Percentiles rank a stretch among this genome's conserved stretches.
Conservation (phyloP, 1,140 invertebrate species). For the Listronotus bonariensis region DNA sequence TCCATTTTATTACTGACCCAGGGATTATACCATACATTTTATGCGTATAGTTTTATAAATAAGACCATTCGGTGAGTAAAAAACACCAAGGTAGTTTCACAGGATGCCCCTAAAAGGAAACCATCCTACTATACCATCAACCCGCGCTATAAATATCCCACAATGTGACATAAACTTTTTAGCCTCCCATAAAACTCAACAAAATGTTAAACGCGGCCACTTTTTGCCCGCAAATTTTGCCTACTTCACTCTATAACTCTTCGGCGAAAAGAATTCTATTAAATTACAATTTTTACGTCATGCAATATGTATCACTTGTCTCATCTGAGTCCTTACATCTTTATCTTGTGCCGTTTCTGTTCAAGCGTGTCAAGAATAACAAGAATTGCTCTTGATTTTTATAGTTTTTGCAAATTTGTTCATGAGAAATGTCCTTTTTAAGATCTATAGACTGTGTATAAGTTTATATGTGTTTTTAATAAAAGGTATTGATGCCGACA, state of each 20-base stretch:
- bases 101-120: no score
- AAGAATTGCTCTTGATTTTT: slow-evolving; percentile 15
- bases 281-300: slow-evolving; percentile 30
- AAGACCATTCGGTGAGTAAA: no score
- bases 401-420: slow-evolving; percentile 23
- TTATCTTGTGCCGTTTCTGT: slow-evolving; percentile 19
- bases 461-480: slow-evolving; percentile 21
- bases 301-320: slow-evolving; percentile 31
- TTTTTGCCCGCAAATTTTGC: slow-evolving; percentile 13
- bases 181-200: slow-evolving; percentile 8
- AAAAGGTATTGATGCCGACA: slow-evolving; percentile 18
- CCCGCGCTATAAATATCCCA: no score
- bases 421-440: slow-evolving; percentile 27
- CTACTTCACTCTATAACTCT: slow-evolving; percentile 25
- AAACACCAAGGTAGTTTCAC: no score
- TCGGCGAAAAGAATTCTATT: slow-evolving; percentile 12
- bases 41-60: no score
- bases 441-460: slow-evolving; percentile 25
- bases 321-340: slow-evolving; percentile 22
- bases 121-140: no score
- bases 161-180: slow-evolving; percentile 8
- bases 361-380: slow-evolving; percentile 24
- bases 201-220: slow-evolving; percentile 7
- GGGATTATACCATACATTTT: no score
- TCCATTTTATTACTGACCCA: no score